A percentile compares a stretch with the other conserved stretches of the same genome.
Evolutionary conservation across 2,797 vertebrate genomes (phyloP).

Genomic region (Epinephelus malabaricus): DNA sequence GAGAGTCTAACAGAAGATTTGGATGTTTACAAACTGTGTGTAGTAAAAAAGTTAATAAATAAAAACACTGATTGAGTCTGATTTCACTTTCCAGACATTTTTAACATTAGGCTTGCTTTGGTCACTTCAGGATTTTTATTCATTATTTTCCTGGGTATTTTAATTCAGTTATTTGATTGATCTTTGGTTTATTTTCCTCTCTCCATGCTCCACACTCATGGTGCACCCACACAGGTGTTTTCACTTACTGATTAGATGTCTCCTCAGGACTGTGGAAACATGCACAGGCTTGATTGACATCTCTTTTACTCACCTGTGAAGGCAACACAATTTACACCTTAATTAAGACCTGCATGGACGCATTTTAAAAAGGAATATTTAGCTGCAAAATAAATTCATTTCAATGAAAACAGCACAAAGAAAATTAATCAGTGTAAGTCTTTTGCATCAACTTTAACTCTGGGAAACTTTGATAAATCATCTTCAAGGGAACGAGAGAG

Average conservation of each 20-base stretch:
- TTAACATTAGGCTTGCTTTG: background rate
- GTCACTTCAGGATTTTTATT: background rate
- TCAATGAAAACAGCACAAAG: background rate
- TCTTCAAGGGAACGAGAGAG: no score
- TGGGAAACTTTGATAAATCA: background rate
- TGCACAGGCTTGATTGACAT: background rate
- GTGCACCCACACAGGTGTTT: background rate
- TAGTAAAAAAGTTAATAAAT: background rate
- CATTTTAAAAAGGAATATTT: background rate
- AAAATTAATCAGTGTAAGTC: background rate
- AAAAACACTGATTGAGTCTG: background rate
- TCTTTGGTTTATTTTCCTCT: background rate
- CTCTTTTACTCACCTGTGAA: background rate
- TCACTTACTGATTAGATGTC: background rate
- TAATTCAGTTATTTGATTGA: background rate
- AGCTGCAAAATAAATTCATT: background rate
- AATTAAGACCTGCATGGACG: no score
- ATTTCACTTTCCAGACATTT: background rate
- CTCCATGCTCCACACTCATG: background rate
- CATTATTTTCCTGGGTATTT: background rate
- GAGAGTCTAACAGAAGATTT: constrained; percentile 2
- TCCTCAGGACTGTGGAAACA: background rate
- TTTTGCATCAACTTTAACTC: background rate
- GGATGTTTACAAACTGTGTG: background rate
- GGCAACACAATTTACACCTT: no score